Conservation (phyloP, 2,797 vertebrate genomes). For the Spinus olivaceus region DNA sequence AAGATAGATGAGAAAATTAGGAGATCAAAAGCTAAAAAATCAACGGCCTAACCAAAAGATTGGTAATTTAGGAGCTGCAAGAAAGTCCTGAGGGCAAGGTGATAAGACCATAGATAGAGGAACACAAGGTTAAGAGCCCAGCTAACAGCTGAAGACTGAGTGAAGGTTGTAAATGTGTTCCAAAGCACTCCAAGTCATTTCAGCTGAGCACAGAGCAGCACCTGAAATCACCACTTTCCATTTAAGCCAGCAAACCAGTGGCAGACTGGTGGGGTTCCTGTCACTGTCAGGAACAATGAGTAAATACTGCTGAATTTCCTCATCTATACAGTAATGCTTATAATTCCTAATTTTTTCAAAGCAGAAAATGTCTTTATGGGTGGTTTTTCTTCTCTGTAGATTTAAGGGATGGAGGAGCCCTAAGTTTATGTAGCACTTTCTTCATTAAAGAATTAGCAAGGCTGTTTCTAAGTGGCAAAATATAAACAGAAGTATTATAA, state of each 20-base stretch:
- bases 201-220: neutral
- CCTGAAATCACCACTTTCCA: neutral
- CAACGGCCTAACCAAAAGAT: neutral
- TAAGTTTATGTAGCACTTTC: neutral
- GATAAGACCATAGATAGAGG: neutral
- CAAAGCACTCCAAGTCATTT: neutral
- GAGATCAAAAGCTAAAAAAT: neutral
- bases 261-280: neutral
- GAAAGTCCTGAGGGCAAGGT: neutral
- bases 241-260: neutral
- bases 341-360: neutral
- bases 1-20: neutral
- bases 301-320: neutral
- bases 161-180: neutral
- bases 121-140: neutral
- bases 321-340: neutral
- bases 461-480: neutral
- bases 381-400: neutral
- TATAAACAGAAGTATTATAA: neutral
- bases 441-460: neutral
- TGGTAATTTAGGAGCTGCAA: constrained; percentile 7
- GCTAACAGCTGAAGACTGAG: neutral
- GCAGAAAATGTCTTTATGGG: neutral
- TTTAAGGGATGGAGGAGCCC: neutral
- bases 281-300: neutral